A percentile compares a stretch with the other conserved stretches of the same genome.
Conservation (phyloP, 2,113 vertebrate genomes). For the Petrocephalus microphthalmus region DNA sequence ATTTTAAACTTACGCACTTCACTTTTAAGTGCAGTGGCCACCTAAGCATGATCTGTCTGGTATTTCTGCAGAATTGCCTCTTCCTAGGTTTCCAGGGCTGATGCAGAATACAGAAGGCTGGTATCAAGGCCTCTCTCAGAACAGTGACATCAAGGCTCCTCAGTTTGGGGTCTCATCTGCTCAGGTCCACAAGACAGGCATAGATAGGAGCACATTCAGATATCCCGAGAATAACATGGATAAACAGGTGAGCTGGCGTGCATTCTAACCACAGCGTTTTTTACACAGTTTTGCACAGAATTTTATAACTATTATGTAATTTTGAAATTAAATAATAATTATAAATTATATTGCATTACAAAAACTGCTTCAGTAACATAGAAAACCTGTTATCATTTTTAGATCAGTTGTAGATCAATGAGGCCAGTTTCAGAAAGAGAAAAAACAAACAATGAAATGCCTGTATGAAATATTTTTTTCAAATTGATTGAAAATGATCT, state of each 20-base stretch:
- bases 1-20: neutral
- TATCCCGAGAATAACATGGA: conserved; percentile 63
- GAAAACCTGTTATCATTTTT: neutral
- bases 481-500: neutral
- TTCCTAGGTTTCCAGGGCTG: conserved; percentile 75
- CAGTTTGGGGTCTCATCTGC: conserved; percentile 47
- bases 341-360: neutral
- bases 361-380: neutral
- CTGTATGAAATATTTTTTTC: neutral
- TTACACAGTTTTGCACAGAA: no score
- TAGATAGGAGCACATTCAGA: conserved; percentile 67
- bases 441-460: neutral
- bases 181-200: conserved; percentile 49
- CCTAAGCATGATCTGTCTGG: neutral
- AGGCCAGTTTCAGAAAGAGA: neutral
- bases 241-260: conserved; percentile 63
- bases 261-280: neutral
- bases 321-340: neutral
- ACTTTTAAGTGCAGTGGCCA: neutral
- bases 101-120: conserved; percentile 69
- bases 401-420: neutral
- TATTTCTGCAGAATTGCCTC: conserved; percentile 70
- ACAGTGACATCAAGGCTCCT: conserved; percentile 56
- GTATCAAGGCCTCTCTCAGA: conserved; percentile 51
- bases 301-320: neutral